These are phyloP conservation scores for Megamerina dolium DNA, from an alignment of 2,888 invertebrate species.

Conservation along the genomic window DNA sequence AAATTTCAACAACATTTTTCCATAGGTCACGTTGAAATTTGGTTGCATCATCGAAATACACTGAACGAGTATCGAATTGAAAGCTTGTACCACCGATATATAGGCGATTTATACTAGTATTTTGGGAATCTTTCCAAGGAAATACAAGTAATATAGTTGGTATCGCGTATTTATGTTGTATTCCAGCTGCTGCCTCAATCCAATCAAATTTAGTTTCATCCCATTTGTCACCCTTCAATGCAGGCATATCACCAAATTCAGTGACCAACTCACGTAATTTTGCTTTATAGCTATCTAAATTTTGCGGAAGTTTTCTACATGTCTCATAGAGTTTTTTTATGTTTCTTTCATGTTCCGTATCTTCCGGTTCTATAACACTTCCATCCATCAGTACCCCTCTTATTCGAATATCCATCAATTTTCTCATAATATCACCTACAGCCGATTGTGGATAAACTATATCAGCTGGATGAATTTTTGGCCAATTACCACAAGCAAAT, in stretches of 20 bases:
- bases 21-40: conserved; percentile 15
- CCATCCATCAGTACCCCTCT: conserved; percentile 12
- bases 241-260: conserved; percentile 39
- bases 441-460: too few species aligned
- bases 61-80: conserved; percentile 22
- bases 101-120: conserved; percentile 25
- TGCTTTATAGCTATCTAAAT: conserved; percentile 14
- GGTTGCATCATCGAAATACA: conserved; percentile 27
- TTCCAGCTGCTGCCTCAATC: conserved; percentile 29
- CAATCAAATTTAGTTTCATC: conserved; percentile 34
- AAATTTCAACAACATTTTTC: conserved; percentile 16
- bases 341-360: conserved; percentile 30
- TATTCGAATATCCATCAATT: too few species aligned
- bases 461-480: too few species aligned
- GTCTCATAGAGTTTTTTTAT: conserved; percentile 40
- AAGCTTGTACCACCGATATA: conserved; percentile 30
- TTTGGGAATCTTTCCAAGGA: conserved; percentile 23
- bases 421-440: too few species aligned
- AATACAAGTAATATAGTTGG: conserved; percentile 19
- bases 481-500: too few species aligned
- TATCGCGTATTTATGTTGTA: conserved; percentile 29
- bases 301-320: conserved; percentile 23
- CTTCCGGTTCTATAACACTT: conserved; percentile 20
- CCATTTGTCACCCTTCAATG: conserved; percentile 30
- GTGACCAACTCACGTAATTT: conserved; percentile 26